phyloP scores from a whole-genome alignment of 2,797 vertebrate species.

The Lacerta agilis region DNA sequence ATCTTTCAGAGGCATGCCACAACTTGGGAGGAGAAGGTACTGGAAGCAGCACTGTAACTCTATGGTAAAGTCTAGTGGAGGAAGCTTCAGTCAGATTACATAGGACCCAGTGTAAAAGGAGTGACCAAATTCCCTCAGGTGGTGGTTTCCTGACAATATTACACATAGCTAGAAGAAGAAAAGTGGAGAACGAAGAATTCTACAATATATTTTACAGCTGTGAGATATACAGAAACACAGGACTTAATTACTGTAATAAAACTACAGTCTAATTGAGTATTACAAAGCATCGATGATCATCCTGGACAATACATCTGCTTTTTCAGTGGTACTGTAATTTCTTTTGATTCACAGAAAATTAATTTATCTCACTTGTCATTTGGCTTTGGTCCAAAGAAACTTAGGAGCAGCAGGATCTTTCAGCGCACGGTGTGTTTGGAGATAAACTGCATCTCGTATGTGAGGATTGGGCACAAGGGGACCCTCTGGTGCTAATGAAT shows the following conservation, averaged over 20 bases:
- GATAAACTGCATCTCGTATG: not conserved
- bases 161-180: not conserved
- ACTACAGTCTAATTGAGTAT: not conserved
- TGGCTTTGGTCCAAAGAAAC: not conserved
- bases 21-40: not conserved
- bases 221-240: not conserved
- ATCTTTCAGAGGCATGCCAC: not conserved
- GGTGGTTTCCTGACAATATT: constrained; percentile 8
- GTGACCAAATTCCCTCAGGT: not conserved
- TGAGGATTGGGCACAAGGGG: not conserved
- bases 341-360: not conserved
- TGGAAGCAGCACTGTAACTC: not conserved
- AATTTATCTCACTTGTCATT: not conserved
- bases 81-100: not conserved
- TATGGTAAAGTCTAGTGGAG: not conserved
- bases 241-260: not conserved
- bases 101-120: not conserved
- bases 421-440: not conserved
- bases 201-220: constrained; percentile 19
- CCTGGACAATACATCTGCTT: not conserved
- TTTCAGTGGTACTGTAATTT: not conserved
- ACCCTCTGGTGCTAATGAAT: not conserved
- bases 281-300: not conserved
- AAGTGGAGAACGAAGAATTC: not conserved
- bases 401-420: not conserved